Conservation (phyloP, 2,888 invertebrate species). For the Heliothis peltigera region DNA sequence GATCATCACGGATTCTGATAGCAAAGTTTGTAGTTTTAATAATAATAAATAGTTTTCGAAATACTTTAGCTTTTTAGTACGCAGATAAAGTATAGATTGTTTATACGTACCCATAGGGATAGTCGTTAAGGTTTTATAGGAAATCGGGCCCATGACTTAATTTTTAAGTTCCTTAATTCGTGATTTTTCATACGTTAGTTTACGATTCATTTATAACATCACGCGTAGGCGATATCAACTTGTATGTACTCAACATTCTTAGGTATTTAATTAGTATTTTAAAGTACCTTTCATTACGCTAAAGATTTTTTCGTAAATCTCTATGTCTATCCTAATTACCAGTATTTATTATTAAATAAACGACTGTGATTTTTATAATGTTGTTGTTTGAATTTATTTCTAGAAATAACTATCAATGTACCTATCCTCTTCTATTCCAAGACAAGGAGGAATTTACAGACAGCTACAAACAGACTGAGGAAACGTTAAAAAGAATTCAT, state of each 20-base stretch:
- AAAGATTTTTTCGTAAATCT: conserved; percentile 87
- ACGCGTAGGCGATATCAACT: conserved; percentile 64
- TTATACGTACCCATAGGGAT: conserved; percentile 82
- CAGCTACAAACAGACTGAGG: too few species aligned
- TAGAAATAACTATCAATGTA: neutral
- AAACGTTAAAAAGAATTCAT: too few species aligned
- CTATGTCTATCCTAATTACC: conserved; percentile 87
- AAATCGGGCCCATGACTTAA: conserved; percentile 89
- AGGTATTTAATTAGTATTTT: conserved; percentile 79
- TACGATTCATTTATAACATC: conserved; percentile 63
- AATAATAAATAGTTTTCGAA: conserved; percentile 79
- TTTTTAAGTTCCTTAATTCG: conserved; percentile 81
- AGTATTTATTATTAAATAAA: conserved; percentile 88
- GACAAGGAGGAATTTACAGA: too few species aligned
- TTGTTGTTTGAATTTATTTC: conserved; percentile 55
- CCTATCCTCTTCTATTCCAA: too few species aligned
- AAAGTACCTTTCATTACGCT: conserved; percentile 81
- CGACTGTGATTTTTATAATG: conserved; percentile 89
- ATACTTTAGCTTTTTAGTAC: conserved; percentile 84
- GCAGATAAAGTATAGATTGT: conserved; percentile 80
- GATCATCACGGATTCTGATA: conserved; percentile 64
- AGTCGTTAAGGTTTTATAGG: conserved; percentile 84
- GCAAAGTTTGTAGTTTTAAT: conserved; percentile 69
- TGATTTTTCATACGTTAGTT: conserved; percentile 61
- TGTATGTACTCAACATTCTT: conserved; percentile 81